phyloP scores from a whole-genome alignment of 2,888 invertebrate genomes.

The Cantharis rufa region DNA sequence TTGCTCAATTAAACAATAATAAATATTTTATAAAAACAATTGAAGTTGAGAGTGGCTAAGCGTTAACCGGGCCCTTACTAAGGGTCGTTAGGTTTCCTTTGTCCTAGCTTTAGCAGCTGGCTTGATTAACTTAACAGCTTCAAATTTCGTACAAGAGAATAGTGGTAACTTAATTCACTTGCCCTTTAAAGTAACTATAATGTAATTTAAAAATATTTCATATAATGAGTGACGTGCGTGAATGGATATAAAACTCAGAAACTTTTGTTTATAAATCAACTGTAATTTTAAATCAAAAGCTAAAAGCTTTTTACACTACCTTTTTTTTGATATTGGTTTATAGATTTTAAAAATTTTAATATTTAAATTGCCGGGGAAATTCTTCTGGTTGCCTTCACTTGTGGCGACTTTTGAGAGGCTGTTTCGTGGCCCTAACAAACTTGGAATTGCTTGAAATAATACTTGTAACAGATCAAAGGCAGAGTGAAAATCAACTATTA shows the following conservation, averaged over 20 bases:
- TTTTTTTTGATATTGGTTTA: too few relatives aligned
- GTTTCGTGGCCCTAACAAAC: background rate
- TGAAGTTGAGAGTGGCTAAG: background rate
- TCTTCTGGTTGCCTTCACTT: background rate
- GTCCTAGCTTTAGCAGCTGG: background rate
- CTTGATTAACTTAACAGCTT: background rate
- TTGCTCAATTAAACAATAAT: background rate
- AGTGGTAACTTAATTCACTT: too few relatives aligned
- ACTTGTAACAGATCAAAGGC: background rate
- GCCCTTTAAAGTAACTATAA: background rate
- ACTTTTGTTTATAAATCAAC: too few relatives aligned
- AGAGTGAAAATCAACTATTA: background rate
- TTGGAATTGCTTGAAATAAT: background rate
- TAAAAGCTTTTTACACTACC: too few relatives aligned
- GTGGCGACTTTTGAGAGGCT: background rate
- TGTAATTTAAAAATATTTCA: background rate
- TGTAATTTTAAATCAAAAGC: too few relatives aligned
- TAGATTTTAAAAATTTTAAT: too few relatives aligned
- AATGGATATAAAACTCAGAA: background rate
- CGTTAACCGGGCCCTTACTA: background rate
- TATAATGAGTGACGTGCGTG: background rate
- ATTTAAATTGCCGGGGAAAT: too few relatives aligned
- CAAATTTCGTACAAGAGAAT: background rate
- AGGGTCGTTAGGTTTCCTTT: background rate
- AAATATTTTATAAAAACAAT: background rate